These are phyloP conservation scores for Callaeas wilsoni DNA, from an alignment of 2,113 vertebrate species.

Conservation along the genomic window DNA sequence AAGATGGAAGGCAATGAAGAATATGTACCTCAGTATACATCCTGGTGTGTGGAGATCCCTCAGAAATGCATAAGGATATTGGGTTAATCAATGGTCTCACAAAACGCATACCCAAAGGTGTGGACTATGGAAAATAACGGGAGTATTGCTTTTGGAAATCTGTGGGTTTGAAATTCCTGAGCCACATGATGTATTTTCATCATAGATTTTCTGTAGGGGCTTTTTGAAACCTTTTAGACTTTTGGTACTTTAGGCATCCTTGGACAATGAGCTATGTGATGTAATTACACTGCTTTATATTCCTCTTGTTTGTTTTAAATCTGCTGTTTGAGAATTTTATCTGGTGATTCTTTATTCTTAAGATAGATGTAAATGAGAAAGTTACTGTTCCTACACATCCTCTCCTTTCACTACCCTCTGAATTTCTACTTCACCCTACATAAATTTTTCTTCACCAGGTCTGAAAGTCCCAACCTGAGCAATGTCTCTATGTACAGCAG, in stretches of 20 bases:
- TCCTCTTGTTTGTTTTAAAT: not conserved
- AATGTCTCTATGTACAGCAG: not conserved
- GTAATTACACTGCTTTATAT: not conserved
- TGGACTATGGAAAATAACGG: not conserved
- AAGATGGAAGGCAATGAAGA: not conserved
- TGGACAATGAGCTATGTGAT: not conserved
- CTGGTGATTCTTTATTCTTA: not conserved
- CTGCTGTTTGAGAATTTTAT: not conserved
- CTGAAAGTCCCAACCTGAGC: not conserved
- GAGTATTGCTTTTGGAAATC: not conserved
- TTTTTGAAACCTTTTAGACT: not conserved
- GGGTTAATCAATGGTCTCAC: not conserved
- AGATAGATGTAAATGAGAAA: not conserved
- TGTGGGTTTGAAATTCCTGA: not conserved
- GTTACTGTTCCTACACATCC: not conserved
- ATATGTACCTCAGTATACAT: not conserved
- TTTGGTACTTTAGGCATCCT: not conserved
- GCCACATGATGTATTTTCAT: not conserved
- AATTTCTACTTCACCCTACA: not conserved
- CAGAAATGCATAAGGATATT: not conserved
- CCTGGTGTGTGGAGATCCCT: not conserved
- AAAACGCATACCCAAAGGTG: not conserved
- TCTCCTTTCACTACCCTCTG: not conserved
- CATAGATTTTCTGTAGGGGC: not conserved
- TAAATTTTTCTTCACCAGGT: not conserved